Evolutionary conservation across 2,888 invertebrate species (phyloP).

Genomic region (Carcina quercana): DNA sequence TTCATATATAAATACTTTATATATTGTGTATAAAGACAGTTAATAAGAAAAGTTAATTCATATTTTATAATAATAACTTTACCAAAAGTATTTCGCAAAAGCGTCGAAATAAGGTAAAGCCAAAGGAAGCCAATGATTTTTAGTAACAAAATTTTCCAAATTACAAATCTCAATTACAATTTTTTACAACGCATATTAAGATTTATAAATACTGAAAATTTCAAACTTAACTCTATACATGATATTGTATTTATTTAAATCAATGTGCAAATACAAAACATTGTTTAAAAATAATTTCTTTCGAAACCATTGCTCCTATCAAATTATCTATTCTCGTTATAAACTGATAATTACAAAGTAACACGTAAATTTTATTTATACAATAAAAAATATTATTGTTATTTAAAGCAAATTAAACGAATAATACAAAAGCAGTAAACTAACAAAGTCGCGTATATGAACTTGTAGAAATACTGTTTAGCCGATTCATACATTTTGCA

Average conservation of each 20-base stretch:
- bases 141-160: conserved; percentile 5
- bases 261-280: conserved; percentile 1
- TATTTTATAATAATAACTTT: conserved; percentile 40
- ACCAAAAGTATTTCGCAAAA: conserved; percentile 47
- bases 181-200: not conserved
- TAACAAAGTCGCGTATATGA: not conserved
- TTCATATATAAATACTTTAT: conserved; percentile 65
- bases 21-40: conserved; percentile 60
- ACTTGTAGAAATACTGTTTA: too few relatives aligned
- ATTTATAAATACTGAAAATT: not conserved
- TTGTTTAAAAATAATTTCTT: not conserved
- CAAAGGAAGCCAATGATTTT: conserved; percentile 25
- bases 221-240: not conserved
- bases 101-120: conserved; percentile 57
- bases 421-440: not conserved
- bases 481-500: too few relatives aligned
- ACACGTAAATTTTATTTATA: too few relatives aligned
- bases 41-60: conserved; percentile 18
- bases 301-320: not conserved
- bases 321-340: too few relatives aligned
- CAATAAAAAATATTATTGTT: too few relatives aligned
- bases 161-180: not conserved
- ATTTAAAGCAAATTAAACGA: not conserved
- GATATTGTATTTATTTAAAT: conserved; percentile 1
- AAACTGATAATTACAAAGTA: too few relatives aligned